phyloP scores from a whole-genome alignment of 2,797 vertebrate genomes.

The Sylvia borin region DNA sequence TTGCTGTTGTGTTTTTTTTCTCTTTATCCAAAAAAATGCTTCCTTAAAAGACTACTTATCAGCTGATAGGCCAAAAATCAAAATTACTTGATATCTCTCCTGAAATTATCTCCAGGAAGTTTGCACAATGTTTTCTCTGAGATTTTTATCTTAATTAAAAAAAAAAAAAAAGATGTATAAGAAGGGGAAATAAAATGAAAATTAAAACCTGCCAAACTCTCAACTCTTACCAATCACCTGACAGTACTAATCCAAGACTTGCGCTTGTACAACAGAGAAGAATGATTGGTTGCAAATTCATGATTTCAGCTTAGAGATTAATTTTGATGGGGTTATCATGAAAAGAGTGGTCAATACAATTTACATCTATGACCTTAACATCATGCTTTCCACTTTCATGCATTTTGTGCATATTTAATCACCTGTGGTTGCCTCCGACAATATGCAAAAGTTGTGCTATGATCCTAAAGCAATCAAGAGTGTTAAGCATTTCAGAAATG shows the following conservation, averaged over 20 bases:
- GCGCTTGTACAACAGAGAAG: neutral
- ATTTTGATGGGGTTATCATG: neutral
- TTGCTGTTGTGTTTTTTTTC: neutral
- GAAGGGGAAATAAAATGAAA: neutral
- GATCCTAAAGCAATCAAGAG: constrained; percentile 20
- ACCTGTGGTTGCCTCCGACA: neutral
- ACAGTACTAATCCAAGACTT: neutral
- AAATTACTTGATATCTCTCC: neutral
- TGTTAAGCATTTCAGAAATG: constrained; percentile 16
- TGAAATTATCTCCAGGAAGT: neutral
- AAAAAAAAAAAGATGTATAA: neutral
- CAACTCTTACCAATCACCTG: neutral
- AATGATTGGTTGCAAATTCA: neutral
- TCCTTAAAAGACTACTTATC: neutral
- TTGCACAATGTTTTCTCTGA: neutral
- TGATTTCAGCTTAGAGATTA: neutral
- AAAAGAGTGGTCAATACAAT: neutral
- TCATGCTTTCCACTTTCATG: neutral
- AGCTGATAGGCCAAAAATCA: neutral
- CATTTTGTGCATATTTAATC: neutral
- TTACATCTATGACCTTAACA: neutral
- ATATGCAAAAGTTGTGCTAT: neutral
- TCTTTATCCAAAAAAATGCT: neutral
- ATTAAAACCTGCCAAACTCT: neutral
- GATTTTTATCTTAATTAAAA: neutral